These are phyloP conservation scores for Tortrix viridana DNA, from an alignment of 2,888 invertebrate species.

Conservation along the genomic window DNA sequence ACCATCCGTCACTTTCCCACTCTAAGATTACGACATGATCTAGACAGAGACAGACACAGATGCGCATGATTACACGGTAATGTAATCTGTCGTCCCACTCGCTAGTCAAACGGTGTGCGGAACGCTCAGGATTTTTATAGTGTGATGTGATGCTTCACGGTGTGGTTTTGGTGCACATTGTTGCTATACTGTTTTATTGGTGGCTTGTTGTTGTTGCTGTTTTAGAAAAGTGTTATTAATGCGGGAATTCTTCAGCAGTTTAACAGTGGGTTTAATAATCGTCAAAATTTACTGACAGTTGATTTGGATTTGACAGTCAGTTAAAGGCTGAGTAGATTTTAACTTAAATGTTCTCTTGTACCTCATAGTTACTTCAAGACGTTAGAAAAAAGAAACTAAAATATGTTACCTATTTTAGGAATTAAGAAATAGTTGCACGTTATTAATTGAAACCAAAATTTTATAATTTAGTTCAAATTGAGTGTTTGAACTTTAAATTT, in stretches of 20 bases:
- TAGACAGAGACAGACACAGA: slow-evolving; percentile 19
- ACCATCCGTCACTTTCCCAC: slow-evolving; percentile 16
- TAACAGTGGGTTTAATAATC: not conserved
- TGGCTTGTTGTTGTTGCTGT: no score
- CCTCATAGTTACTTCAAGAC: no score
- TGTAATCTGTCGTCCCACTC: slow-evolving; percentile 41
- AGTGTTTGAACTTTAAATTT: no score
- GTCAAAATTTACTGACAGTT: no score
- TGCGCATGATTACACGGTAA: slow-evolving; percentile 5
- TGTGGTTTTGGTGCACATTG: not conserved
- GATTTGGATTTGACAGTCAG: no score
- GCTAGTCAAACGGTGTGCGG: slow-evolving; percentile 25
- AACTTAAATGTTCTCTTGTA: no score
- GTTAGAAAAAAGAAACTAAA: no score
- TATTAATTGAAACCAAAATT: no score
- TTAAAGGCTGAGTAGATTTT: no score
- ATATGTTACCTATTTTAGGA: not conserved
- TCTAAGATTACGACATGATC: not conserved
- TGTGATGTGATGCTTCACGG: slow-evolving; percentile 36
- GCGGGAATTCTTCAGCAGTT: not conserved
- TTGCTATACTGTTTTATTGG: no score
- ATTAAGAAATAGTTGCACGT: not conserved
- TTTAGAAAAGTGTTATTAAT: no score
- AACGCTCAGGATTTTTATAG: slow-evolving; percentile 28
- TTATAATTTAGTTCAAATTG: no score